phyloP scores from a whole-genome alignment of 2,888 invertebrate genomes.

The Peribatodes rhomboidaria region DNA sequence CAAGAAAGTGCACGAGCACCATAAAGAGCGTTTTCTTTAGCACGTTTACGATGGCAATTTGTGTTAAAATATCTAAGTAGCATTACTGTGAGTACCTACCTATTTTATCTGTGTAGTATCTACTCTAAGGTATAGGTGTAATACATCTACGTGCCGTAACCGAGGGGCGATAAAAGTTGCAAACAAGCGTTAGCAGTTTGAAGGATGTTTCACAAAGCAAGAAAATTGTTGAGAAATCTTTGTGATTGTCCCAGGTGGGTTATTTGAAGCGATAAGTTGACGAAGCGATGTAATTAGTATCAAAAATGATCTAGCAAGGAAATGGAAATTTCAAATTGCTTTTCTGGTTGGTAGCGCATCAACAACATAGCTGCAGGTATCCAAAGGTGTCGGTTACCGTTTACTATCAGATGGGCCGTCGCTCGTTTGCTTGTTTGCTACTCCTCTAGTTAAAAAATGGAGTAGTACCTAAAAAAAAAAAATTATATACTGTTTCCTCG shows the following conservation, averaged over 20 bases:
- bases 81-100: not conserved
- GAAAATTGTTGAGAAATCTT: conserved; percentile 9
- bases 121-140: not conserved
- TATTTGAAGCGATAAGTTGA: not conserved
- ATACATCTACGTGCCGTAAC: conserved; percentile 4
- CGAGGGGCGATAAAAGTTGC: conserved; percentile 28
- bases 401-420: too few relatives aligned
- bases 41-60: not conserved
- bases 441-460: too few relatives aligned
- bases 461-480: too few relatives aligned
- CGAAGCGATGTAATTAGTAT: not conserved
- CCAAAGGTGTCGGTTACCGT: too few relatives aligned
- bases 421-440: too few relatives aligned
- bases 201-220: conserved; percentile 25
- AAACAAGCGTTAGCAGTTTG: conserved; percentile 35
- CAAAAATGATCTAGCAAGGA: too few relatives aligned
- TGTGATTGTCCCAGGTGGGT: not conserved
- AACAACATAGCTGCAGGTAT: too few relatives aligned
- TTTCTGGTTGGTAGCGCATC: too few relatives aligned
- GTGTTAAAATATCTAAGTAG: not conserved
- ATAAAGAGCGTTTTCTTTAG: not conserved
- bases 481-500: too few relatives aligned
- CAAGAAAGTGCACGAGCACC: not conserved
- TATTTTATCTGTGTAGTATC: not conserved
- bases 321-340: too few relatives aligned